Evolutionary conservation across 1,140 invertebrate genomes (phyloP).

Genomic region (Heliconius nattereri): DNA sequence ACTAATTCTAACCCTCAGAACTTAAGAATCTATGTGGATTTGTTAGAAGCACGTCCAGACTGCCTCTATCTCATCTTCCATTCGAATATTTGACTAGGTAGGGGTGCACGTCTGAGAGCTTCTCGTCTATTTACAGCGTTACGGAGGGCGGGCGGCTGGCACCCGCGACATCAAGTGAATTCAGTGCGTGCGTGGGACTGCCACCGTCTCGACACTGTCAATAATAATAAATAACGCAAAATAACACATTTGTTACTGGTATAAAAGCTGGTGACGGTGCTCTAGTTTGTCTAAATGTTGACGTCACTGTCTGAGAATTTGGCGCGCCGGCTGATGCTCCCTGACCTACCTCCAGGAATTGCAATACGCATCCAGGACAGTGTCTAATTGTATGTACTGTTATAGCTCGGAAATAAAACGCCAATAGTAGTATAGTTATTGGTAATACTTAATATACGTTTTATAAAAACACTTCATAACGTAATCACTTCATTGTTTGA

Average conservation of each 20-base stretch:
- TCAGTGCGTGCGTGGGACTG: conserved; percentile 69
- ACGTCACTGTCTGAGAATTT: conserved; percentile 79
- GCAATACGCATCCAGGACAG: conserved; percentile 44
- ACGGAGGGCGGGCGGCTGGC: conserved; percentile 47
- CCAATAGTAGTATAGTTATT: neutral
- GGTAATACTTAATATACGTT: neutral
- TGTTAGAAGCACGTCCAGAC: neutral
- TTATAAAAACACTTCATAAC: too few species aligned
- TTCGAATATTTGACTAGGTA: neutral
- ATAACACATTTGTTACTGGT: conserved; percentile 71
- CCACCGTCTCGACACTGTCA: conserved; percentile 75
- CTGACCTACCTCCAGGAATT: conserved; percentile 76
- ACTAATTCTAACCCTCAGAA: too few species aligned
- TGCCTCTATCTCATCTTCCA: neutral
- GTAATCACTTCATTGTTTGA: too few species aligned
- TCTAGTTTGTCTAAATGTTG: conserved; percentile 76
- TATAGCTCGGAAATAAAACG: neutral
- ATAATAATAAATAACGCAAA: conserved; percentile 77
- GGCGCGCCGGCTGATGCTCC: conserved; percentile 62
- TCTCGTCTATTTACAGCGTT: conserved; percentile 59
- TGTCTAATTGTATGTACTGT: neutral
- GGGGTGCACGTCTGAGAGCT: conserved; percentile 21
- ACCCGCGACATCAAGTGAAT: conserved; percentile 55
- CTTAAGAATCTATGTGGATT: too few species aligned
- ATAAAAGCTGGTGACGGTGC: conserved; percentile 68